These are phyloP conservation scores for Etheostoma nigrum DNA, from an alignment of 2,797 vertebrate genomes.

Conservation along the genomic window DNA sequence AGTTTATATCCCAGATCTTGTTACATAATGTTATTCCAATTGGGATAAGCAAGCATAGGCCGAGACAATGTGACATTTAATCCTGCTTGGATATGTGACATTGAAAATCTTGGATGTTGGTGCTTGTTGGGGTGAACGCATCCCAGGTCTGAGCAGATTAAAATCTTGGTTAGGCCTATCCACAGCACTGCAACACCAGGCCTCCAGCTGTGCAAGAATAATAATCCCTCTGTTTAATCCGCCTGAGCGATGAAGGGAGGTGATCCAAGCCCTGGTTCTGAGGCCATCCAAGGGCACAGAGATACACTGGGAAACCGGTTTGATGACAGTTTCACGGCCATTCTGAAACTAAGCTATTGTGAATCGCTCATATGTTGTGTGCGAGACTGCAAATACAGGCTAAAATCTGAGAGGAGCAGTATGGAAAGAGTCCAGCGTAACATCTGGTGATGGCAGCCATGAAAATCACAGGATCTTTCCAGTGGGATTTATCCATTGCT, in stretches of 20 bases:
- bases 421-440: conserved; percentile 20
- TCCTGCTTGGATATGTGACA: conserved; percentile 41
- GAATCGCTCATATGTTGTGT: conserved; percentile 25
- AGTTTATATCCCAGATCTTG: conserved; percentile 9
- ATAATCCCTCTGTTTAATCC: conserved; percentile 76
- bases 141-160: conserved; percentile 62
- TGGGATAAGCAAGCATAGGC: background rate
- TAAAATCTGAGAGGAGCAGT: conserved; percentile 28
- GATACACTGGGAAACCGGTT: conserved; percentile 16
- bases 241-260: conserved; percentile 24
- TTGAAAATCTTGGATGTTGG: conserved; percentile 55
- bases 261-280: conserved; percentile 25
- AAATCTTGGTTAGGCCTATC: conserved; percentile 53
- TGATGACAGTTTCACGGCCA: conserved; percentile 30
- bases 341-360: conserved; percentile 6
- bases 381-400: background rate
- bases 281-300: conserved; percentile 20
- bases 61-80: conserved; percentile 51
- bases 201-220: conserved; percentile 68
- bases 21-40: conserved; percentile 62
- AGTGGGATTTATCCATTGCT: conserved; percentile 58
- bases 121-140: conserved; percentile 1
- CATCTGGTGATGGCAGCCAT: conserved; percentile 39
- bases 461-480: conserved; percentile 40
- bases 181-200: conserved; percentile 33